phyloP scores from a whole-genome alignment of 2,113 vertebrate genomes.

The Coreoperca whiteheadi region DNA sequence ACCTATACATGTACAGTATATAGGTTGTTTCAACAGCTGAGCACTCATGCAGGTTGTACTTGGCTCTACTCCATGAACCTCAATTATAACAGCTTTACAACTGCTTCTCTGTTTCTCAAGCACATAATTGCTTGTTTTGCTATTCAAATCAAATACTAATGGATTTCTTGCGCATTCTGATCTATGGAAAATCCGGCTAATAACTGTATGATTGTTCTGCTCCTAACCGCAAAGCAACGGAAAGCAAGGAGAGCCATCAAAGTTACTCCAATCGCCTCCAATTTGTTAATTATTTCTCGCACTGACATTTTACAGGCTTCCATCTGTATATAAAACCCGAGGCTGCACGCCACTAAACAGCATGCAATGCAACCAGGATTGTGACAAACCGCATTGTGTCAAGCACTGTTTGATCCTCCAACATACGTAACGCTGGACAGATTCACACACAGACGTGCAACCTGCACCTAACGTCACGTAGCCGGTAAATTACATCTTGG shows the following conservation, averaged over 20 bases:
- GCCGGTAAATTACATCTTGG: background rate
- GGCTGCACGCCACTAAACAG: conserved; percentile 23
- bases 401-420: conserved; percentile 29
- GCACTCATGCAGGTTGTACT: conserved; percentile 17
- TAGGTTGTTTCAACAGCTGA: conserved; percentile 25
- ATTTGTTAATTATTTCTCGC: conserved; percentile 35
- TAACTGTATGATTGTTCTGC: background rate
- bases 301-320: conserved; percentile 43
- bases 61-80: conserved; percentile 30
- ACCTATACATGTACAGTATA: conserved; percentile 9
- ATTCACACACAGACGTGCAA: conserved; percentile 26
- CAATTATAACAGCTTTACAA: conserved; percentile 49
- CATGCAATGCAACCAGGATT: conserved; percentile 15
- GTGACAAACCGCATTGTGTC: conserved; percentile 66
- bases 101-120: background rate
- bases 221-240: background rate
- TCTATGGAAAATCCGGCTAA: background rate
- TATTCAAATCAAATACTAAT: conserved; percentile 7
- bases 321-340: conserved; percentile 22
- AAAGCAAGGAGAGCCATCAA: conserved; percentile 15
- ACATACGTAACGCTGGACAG: conserved; percentile 6
- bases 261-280: conserved; percentile 9
- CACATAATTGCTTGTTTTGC: conserved; percentile 20
- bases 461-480: conserved; percentile 36
- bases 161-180: background rate